Conservation (phyloP, 92 coral and sea anemone genomes). For the Phenganax marumi region DNA sequence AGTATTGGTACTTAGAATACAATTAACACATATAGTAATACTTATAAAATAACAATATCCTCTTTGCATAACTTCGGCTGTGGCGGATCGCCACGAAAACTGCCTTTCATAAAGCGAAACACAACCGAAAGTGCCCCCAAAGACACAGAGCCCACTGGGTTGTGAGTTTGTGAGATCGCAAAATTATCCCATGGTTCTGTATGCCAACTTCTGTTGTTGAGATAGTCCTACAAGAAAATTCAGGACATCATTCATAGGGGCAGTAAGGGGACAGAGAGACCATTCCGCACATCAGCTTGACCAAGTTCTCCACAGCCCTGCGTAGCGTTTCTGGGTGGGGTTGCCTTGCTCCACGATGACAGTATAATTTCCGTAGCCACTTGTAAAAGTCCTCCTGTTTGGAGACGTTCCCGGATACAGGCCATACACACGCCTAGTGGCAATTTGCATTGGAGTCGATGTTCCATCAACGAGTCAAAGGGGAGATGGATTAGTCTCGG, state of each 20-base stretch:
- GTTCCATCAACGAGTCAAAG: constrained; percentile 40
- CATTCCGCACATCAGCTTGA: constrained; percentile 30
- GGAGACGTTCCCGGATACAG: constrained; percentile 46
- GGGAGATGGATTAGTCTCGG: constrained; percentile 47
- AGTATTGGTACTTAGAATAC: too few relatives aligned
- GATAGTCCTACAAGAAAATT: constrained; percentile 30
- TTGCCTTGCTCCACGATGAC: constrained; percentile 38
- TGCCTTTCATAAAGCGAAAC: constrained; percentile 49
- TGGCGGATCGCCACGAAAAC: constrained; percentile 43
- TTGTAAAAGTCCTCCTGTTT: too few relatives aligned
- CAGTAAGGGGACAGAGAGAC: too few relatives aligned
- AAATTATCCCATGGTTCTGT: constrained; percentile 26
- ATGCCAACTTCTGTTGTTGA: too few relatives aligned
- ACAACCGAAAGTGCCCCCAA: constrained; percentile 52
- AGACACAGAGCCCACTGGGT: constrained; percentile 29
- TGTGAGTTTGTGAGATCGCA: constrained; percentile 51
- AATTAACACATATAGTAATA: too few relatives aligned
- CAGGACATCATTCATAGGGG: constrained; percentile 43
- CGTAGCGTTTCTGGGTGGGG: constrained; percentile 52
- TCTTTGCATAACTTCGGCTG: constrained; percentile 35
- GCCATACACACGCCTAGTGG: constrained; percentile 60
- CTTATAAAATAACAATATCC: too few relatives aligned
- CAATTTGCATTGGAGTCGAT: constrained; percentile 48
- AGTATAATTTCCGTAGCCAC: constrained; percentile 32
- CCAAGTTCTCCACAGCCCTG: constrained; percentile 41